Evolutionary conservation across 2,113 vertebrate genomes (phyloP), one percentile per base, ranked within the genome.

Genomic region (Cyanoramphus novaezelandiae): DNA sequence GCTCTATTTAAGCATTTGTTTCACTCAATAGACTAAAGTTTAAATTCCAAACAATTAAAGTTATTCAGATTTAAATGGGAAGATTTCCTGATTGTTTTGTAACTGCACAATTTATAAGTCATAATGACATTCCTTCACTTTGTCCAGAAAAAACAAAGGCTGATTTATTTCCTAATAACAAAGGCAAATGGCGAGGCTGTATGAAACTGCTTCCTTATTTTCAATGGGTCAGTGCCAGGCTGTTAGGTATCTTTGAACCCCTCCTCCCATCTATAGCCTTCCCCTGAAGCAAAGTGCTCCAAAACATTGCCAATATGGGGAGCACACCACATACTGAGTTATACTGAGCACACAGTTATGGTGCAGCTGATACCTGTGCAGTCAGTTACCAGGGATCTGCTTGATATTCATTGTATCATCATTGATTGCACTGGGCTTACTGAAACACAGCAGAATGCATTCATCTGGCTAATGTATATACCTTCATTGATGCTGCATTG

Each of bases 111-210:
- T 98, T 98, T 98, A 98, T 98, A 98, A 97, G 97, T 98, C 98
- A 98, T 98, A 98, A 98, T 98, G 98, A 97, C 98, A 98, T 98
- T 97, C 97, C 95, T 97, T 96, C 96, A 97, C 92, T 96, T 98
- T 96, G 96, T 95, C 97, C 95, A 94, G 97, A 96, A 98, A 98
- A 97, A 97, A 98, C 98, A 98, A 98, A 98, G 94, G 92, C 95
- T 98, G 98, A 98, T 98, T 98, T 98, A 98, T 98, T 97, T 96
- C 97, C 97, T 97, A 97, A 97, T 97, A 98, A 98, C 98, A 98
- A 98, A 98, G 97, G 97, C 96, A 97, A 98, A 98, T 97, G 96
- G 92, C 86, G 93, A 93, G 86, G 93, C 95, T 96, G 94, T 96
- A 97, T 86, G 55, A 97, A 88, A 96, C 94, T 90, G 93, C 94